These are phyloP conservation scores for Fregata magnificens DNA, from an alignment of 2,113 vertebrate genomes.

Conservation along the genomic window DNA sequence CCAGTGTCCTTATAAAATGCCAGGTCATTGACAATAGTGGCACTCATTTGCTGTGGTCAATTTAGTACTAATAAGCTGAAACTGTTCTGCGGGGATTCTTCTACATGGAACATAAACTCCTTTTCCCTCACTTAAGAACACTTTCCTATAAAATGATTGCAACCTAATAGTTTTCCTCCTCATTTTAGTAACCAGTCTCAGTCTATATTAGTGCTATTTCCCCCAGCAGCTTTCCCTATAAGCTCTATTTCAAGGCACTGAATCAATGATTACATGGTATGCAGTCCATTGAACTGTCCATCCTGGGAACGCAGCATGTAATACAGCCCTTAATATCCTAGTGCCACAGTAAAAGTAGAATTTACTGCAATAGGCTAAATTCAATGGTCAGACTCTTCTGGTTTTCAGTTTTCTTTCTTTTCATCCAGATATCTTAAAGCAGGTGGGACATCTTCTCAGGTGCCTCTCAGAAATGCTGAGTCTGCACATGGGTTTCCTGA, in stretches of 20 bases:
- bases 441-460: background rate
- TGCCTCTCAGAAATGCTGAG: background rate
- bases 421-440: background rate
- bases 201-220: conserved; percentile 38
- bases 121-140: conserved; percentile 50
- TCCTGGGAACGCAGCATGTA: background rate
- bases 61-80: conserved; percentile 80
- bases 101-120: conserved; percentile 71
- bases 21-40: conserved; percentile 67
- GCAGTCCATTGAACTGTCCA: background rate
- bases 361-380: background rate
- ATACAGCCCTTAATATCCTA: background rate
- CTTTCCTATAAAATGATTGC: conserved; percentile 64
- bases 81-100: conserved; percentile 72
- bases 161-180: conserved; percentile 49
- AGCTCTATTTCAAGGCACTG: background rate
- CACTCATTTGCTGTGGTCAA: conserved; percentile 77
- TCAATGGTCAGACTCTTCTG: background rate
- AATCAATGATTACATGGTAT: conserved; percentile 16
- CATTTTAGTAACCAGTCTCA: conserved; percentile 42
- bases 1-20: conserved; percentile 71
- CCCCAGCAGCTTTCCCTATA: conserved; percentile 3
- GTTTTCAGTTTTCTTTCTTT: background rate
- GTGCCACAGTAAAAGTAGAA: background rate
- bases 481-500: background rate